Conservation (phyloP, 2,888 invertebrate species). For the Ectobius pallidus region DNA sequence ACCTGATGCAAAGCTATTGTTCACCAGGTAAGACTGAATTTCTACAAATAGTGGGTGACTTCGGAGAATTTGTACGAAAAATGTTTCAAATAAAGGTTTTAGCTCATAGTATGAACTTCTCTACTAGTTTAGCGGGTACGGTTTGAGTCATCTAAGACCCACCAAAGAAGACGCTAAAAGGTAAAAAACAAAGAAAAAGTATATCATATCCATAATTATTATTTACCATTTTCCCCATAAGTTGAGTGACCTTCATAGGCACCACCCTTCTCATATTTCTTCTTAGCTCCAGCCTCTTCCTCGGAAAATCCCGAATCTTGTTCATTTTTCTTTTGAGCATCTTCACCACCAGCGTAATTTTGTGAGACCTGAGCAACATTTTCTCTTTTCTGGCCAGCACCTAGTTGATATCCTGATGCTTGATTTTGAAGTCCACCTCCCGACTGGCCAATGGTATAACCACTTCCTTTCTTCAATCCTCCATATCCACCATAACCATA, state of each 20-base stretch:
- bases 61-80: no score
- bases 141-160: no score
- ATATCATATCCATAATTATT: no score
- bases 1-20: no score
- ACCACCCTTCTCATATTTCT: conserved; percentile 13
- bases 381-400: background rate
- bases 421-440: background rate
- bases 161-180: no score
- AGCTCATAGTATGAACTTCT: no score
- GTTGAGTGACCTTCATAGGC: background rate
- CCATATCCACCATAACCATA: conserved; percentile 2
- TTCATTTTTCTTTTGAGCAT: background rate
- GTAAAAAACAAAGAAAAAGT: no score
- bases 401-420: background rate
- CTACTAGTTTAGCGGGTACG: no score
- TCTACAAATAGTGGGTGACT: no score
- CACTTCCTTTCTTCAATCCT: background rate
- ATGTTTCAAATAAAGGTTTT: no score
- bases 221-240: background rate
- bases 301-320: background rate
- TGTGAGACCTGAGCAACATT: background rate
- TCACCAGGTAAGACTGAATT: no score
- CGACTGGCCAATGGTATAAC: background rate
- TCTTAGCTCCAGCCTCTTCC: background rate
- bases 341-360: background rate